Percentiles rank a stretch among this genome's conserved stretches.
phyloP scores from a whole-genome alignment of 1,140 invertebrate species.

The Neodiprion lecontei region DNA sequence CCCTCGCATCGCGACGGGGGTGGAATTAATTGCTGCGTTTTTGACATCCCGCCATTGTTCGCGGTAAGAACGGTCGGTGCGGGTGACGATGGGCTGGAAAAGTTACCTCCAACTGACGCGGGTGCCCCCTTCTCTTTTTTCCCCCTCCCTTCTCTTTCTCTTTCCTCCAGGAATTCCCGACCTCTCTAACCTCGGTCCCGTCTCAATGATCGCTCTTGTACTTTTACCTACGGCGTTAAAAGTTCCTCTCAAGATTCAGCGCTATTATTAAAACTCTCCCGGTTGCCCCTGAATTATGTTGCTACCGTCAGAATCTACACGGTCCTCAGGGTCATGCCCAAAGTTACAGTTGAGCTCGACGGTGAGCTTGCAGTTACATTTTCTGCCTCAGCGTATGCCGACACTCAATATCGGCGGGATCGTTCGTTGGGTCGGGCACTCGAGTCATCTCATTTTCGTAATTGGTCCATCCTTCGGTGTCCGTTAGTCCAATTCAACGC shows the following conservation, averaged over 20 bases:
- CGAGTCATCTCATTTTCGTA: neutral
- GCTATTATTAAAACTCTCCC: neutral
- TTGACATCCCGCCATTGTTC: constrained; percentile 59
- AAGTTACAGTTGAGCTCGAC: neutral
- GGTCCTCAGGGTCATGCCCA: neutral
- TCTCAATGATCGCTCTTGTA: neutral
- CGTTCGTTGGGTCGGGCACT: neutral
- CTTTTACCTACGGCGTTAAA: neutral
- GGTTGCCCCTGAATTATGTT: neutral
- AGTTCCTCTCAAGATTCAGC: neutral
- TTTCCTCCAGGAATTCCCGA: neutral
- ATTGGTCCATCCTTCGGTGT: neutral
- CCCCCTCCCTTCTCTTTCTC: neutral
- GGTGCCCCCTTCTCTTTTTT: neutral
- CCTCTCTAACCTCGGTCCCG: neutral
- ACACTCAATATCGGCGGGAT: neutral
- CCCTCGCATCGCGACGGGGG: constrained; percentile 29
- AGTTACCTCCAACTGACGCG: constrained; percentile 38
- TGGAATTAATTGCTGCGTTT: constrained; percentile 60
- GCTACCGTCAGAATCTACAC: neutral
- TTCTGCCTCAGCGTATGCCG: neutral
- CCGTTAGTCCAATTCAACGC: neutral
- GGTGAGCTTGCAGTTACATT: neutral
- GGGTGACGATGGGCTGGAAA: constrained; percentile 48
- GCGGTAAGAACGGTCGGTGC: constrained; percentile 17